Conservation (phyloP, 2,113 vertebrate species). For the Arenaria interpres region DNA sequence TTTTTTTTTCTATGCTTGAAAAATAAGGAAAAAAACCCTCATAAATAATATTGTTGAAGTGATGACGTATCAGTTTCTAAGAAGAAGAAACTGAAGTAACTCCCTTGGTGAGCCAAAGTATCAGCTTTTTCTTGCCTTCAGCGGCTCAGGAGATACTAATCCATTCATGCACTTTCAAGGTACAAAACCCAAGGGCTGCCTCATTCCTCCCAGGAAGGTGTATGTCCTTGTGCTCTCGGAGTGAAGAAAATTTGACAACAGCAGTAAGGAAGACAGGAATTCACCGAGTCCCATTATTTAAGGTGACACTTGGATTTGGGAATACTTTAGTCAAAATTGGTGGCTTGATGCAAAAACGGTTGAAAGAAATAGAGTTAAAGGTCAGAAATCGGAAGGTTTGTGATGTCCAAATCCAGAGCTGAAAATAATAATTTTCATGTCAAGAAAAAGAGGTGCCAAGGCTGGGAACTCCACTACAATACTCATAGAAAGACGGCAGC, state of each 20-base stretch:
- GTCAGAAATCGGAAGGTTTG: background rate
- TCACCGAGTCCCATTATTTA: background rate
- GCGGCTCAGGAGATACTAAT: background rate
- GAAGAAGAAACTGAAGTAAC: background rate
- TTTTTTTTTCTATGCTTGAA: conserved; percentile 13
- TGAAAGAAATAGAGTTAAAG: background rate
- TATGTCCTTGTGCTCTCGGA: background rate
- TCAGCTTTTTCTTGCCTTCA: background rate
- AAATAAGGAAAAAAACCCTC: conserved; percentile 18
- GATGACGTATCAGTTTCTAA: background rate
- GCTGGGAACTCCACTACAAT: too few relatives aligned
- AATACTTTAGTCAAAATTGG: background rate
- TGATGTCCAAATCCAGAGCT: background rate
- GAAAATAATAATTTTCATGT: background rate
- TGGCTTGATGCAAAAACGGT: background rate
- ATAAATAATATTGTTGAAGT: background rate
- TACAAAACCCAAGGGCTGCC: background rate
- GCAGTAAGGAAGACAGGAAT: background rate
- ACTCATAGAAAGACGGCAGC: background rate
- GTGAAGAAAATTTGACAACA: background rate
- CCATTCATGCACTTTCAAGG: background rate
- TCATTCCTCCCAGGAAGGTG: background rate
- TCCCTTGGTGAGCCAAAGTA: background rate
- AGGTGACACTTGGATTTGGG: background rate
- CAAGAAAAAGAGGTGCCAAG: background rate